Base-by-base conservation (phyloP, 2,113 vertebrate species). In the Steatornis caripensis region DNA sequence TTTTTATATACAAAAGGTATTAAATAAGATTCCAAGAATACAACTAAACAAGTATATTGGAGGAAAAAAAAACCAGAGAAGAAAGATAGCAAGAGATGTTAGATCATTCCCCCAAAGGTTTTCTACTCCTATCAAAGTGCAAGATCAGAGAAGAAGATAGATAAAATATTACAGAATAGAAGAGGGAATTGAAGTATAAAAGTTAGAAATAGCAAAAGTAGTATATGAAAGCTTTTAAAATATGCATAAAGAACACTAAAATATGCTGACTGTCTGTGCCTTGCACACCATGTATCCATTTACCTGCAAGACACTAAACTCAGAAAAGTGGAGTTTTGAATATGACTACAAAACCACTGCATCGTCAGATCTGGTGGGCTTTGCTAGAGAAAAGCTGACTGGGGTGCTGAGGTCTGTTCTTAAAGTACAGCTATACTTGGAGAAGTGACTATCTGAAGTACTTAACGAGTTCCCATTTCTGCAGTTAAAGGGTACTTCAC, bases 191-290 rank as follows among this genome's bases (percentile, higher is more conserved):
- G 69, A 89, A 94, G 26, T 36, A 90, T 71, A 54, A 58, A 95
- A 83, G 68, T 93, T 91, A 91, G 87, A 90, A 88, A 87, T 45
- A 93, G 48, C 61, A 36, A 20, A 93, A 93, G 72, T 89, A 86
- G 64, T 90, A 24, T 89, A 64, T 79, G 86, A 92, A 97, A 92
- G 45, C 86, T 88, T 93, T 93, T 95, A 92, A 96, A 95, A 94
- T 95, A 92, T 92, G 60, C 90, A 92, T 95, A 87, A 96, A 85
- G 78, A 91, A 79, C 26, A 96, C 43, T 77, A 94, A 96, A 96
- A 97, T 94, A 94, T 91, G 85, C 91, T 96, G 95, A 92, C 87
- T 88, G 53, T 22, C 88, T 90, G 65, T 92, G 80, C 81, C 92
- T 90, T 93, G 51, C 79, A 87, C 49, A 77, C 43, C 37, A 61